Conservation (phyloP, 2,797 vertebrate genomes). For the Amphiprion clarkii region DNA sequence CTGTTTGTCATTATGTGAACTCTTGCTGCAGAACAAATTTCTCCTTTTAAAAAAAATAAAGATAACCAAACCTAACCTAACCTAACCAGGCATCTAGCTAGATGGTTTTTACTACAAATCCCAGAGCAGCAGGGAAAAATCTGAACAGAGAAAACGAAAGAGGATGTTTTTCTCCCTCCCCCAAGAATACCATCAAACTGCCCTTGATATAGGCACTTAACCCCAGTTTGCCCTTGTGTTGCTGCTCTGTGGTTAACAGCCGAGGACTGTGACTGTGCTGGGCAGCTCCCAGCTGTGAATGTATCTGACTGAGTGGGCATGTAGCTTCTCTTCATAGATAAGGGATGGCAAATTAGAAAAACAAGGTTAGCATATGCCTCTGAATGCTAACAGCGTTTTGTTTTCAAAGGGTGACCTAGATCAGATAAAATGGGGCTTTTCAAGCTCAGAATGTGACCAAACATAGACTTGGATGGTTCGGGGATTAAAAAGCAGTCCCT, state of each 20-base stretch:
- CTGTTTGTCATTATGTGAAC: no score
- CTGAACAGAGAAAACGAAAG: slow-evolving; percentile 27
- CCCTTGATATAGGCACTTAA: slow-evolving; percentile 61
- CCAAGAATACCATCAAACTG: slow-evolving; percentile 33
- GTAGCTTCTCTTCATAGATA: slow-evolving; percentile 29
- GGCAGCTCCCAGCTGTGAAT: slow-evolving; percentile 48
- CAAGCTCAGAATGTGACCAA: slow-evolving; percentile 21
- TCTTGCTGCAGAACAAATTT: no score
- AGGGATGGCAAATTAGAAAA: slow-evolving; percentile 44
- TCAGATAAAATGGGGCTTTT: slow-evolving; percentile 36
- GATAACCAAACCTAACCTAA: no score
- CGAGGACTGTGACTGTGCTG: slow-evolving; percentile 36
- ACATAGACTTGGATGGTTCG: slow-evolving; percentile 16
- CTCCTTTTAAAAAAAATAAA: no score
- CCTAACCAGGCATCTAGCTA: slow-evolving; percentile 7
- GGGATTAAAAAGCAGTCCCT: slow-evolving; percentile 10
- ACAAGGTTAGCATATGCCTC: slow-evolving; percentile 41
- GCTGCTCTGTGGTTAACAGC: slow-evolving; percentile 37
- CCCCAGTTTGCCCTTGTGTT: slow-evolving; percentile 50
- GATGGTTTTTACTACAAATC: slow-evolving; percentile 33
- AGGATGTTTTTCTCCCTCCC: slow-evolving; percentile 19
- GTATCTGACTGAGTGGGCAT: slow-evolving; percentile 28
- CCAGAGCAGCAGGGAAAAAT: slow-evolving; percentile 18
- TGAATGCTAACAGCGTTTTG: slow-evolving; percentile 35
- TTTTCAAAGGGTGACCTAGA: slow-evolving; percentile 51